Base-by-base conservation (phyloP, 2,888 invertebrate species). In the Cordilura impudica region DNA sequence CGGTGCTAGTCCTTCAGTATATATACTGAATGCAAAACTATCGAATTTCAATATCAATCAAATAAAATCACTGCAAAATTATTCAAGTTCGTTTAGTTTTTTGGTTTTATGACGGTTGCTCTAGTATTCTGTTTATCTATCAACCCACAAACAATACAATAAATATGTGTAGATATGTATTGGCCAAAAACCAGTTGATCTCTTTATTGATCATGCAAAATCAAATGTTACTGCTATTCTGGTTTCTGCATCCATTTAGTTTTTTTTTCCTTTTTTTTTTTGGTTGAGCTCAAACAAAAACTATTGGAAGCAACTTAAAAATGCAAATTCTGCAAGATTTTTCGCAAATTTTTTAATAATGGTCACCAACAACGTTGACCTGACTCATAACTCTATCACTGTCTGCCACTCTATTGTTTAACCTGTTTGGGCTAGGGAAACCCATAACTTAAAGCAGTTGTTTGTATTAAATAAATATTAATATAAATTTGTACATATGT, bases 61-160 rank as follows among this genome's bases (percentile, higher is more conserved):
- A 35, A 16, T 45, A 23, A 39, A 51, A 16, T 29, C 26, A 39
- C n/a, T 39, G 29, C 19, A 56, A 29, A 29, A 35, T 18, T 8
- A 26, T 43, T 70, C 65, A 70, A 76, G 76, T 63, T 56, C 63
- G 49, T 70, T 56, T 45, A 1, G 43, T 65, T 56, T 61, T 29
- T 63, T 31, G 10, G 16, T 72, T 45, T 12, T 10, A 54, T 29
- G 10, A 14, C n/a, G n/a, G n/a, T n/a, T n/a, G n/a, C n/a, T 18
- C 16, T 16, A 16, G n/a, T 16, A 10, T 1, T 53, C 12, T 12
- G 1, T 39, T 2, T 31, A 8, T 12, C 51, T 18, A 4, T 21
- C 3, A 53, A 12, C 26, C 1, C 10, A 26, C 35, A 39, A 49
- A 26, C 39, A 23, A 21, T 10, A 61, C 29, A n/a, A 39, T 39